Base-by-base conservation (phyloP, 2,113 vertebrate species). In the Amphiprion ocellaris region DNA sequence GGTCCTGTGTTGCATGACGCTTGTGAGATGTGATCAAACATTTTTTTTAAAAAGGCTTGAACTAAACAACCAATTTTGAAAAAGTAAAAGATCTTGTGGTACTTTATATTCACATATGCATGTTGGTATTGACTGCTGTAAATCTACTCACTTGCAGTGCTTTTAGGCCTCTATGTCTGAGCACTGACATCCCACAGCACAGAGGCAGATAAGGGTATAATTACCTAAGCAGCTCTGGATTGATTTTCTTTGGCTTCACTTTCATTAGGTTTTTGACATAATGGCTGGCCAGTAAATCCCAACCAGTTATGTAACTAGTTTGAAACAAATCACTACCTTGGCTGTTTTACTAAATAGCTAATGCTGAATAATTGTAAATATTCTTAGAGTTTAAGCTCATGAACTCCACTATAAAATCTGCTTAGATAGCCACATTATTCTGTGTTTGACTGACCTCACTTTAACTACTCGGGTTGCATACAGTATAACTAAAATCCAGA, bases 221-320 rank as follows among this genome's bases (percentile, higher is more conserved):
- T 85, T 74, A 81, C 76, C 28, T 66, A 89, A 89, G 80, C 63
- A 83, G 74, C 23, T 80, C 46, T 23, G 33, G 26, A 92, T 92
- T 89, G 84, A 91, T 92, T 91, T 90, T 77, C 63, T 54, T 39
- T 75, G 79, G 47, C 47, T 77, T 52, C 15, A 4, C 68, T 84
- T 74, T 83, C 67, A 89, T 85, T 41, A 69, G 46, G 47, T 65
- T 82, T 67, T 56, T 77, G 53, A 67, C 24, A 79, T 63, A 60
- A 88, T 47, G 67, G 68, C 58, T 46, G 68, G 19, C 50, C 9
- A 41, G 63, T 66, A 16, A 28, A 81, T 68, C 5, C 37, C 16
- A 26, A 66, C 41, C 54, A 58, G 47, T 55, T 16, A 52, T 21
- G 15, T 6, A 50, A 59, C 17, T 63, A 52, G 52, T n/a, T 76